Evolutionary conservation across 1,140 invertebrate genomes (phyloP).

Genomic region (Metaphire vulgaris): DNA sequence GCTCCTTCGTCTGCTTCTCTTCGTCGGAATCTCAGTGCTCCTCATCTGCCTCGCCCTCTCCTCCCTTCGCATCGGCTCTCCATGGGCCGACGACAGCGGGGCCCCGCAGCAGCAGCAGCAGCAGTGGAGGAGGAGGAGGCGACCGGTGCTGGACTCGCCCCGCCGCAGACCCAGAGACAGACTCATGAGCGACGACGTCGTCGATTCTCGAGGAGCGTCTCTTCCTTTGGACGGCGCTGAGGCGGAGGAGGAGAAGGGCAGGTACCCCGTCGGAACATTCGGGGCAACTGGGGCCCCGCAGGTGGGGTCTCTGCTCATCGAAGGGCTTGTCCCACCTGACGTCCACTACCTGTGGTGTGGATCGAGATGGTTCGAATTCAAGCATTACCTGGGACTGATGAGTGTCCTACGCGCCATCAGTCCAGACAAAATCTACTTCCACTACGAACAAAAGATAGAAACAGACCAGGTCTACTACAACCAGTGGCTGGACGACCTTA

Average conservation of each 20-base stretch:
- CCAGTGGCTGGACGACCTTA: slow-evolving; percentile 23
- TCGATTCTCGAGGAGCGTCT: no score
- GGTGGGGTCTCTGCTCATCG: background rate
- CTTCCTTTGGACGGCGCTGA: no score
- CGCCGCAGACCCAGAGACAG: no score
- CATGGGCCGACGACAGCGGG: no score
- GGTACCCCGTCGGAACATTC: background rate
- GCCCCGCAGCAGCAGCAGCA: no score
- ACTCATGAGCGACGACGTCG: no score
- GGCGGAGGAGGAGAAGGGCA: slow-evolving; percentile 1
- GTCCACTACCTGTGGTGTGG: slow-evolving; percentile 26
- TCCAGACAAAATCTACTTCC: slow-evolving; percentile 22
- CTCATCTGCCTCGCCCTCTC: no score
- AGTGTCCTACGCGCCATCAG: slow-evolving; percentile 12
- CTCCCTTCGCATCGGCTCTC: no score
- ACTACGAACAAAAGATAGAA: background rate
- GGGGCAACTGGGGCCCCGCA: background rate
- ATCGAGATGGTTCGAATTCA: slow-evolving; percentile 26
- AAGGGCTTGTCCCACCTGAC: slow-evolving; percentile 9
- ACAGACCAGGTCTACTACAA: slow-evolving; percentile 14
- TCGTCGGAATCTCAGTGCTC: no score
- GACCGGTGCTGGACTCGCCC: no score
- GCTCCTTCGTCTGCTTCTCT: no score
- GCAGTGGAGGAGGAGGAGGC: no score
- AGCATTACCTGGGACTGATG: slow-evolving; percentile 22